Conservation (phyloP, 1,140 invertebrate species). For the Diachasmimorpha longicaudata region DNA sequence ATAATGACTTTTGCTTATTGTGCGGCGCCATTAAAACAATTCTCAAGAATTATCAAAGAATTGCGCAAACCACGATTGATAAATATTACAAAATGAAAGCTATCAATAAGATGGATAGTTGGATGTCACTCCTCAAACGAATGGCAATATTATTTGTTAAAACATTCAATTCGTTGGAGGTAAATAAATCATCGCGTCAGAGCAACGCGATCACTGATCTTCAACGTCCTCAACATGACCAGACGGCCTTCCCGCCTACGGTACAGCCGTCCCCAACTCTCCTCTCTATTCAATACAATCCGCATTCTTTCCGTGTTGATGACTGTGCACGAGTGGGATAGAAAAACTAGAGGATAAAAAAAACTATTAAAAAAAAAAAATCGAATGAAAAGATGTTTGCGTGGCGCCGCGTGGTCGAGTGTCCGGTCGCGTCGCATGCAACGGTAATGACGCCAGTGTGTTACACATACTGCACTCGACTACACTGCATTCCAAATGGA, state of each 20-base stretch:
- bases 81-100: too few relatives aligned
- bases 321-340: slow-evolving; percentile 1
- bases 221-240: neutral
- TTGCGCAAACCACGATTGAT: too few relatives aligned
- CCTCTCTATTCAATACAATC: slow-evolving; percentile 1
- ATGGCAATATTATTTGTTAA: neutral
- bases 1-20: too few relatives aligned
- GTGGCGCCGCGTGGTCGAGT: slow-evolving; percentile 7
- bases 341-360: neutral
- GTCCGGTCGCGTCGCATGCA: slow-evolving; percentile 1
- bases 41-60: too few relatives aligned
- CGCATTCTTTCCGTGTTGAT: slow-evolving; percentile 1
- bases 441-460: slow-evolving; percentile 3
- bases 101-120: too few relatives aligned
- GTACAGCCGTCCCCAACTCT: neutral
- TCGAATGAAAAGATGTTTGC: slow-evolving; percentile 6
- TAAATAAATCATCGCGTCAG: neutral
- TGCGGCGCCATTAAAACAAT: too few relatives aligned
- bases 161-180: neutral
- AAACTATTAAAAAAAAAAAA: neutral
- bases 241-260: slow-evolving; percentile 5
- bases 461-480: neutral
- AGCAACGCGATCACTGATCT: neutral
- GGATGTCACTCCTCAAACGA: too few relatives aligned
- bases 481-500: neutral